Evolutionary conservation across 2,888 invertebrate genomes (phyloP).

Genomic region (Bombylius discolor): DNA sequence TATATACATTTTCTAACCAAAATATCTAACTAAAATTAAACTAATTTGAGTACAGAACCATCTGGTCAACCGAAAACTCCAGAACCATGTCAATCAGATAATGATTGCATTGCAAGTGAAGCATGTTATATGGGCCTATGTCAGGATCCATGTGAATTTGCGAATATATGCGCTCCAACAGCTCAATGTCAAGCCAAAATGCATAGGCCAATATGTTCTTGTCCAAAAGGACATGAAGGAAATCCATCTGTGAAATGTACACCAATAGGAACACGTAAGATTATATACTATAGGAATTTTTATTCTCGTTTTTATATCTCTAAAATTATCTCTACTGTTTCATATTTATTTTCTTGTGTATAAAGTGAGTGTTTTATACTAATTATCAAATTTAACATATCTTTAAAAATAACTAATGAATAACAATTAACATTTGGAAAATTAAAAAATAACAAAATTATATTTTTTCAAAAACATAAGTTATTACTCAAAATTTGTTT

Average conservation of each 20-base stretch:
- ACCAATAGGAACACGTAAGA: conserved; percentile 64
- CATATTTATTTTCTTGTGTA: background rate
- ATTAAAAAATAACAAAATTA: too few species aligned
- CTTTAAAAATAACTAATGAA: background rate
- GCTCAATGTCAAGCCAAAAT: conserved; percentile 69
- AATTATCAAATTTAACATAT: background rate
- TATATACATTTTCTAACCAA: background rate
- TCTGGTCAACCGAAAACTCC: conserved; percentile 56
- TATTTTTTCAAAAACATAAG: too few species aligned
- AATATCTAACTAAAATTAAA: conserved; percentile 4
- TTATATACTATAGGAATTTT: conserved; percentile 11
- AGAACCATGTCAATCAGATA: conserved; percentile 69
- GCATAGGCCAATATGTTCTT: conserved; percentile 72
- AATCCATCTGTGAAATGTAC: conserved; percentile 70
- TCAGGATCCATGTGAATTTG: conserved; percentile 72
- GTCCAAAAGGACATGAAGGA: conserved; percentile 67
- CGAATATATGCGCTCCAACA: conserved; percentile 58
- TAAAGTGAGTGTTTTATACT: too few species aligned
- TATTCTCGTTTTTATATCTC: background rate
- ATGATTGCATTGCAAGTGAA: conserved; percentile 70
- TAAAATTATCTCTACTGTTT: background rate
- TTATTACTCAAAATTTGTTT: too few species aligned
- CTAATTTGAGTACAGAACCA: conserved; percentile 43
- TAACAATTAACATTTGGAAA: too few species aligned
- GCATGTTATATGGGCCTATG: conserved; percentile 72